Base-by-base conservation (phyloP, 2,797 vertebrate genomes). In the Acropternis orthonyx region DNA sequence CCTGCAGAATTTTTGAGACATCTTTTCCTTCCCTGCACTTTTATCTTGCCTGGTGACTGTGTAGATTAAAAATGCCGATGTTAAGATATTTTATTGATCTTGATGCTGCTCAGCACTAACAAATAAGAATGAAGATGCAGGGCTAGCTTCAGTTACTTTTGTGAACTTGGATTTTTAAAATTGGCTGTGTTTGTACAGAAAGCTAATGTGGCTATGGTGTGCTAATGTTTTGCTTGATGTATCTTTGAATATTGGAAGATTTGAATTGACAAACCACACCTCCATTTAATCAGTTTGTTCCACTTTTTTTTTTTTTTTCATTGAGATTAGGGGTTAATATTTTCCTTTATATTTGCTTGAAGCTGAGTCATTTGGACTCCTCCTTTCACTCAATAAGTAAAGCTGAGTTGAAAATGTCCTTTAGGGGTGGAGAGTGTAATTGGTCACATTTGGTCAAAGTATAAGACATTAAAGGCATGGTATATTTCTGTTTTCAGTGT, bases 361-460 rank as follows among this genome's bases (percentile, higher is more conserved):
- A 95, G 89, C 92, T 91, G 95, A 96, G 91, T 93, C 89, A 95
- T 85, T 92, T 94, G 79, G 44, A 36, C 55, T 93, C 72, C 91
- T 91, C 79, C 82, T 96, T 90, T 82, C 51, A 89, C 90, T 92
- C 77, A 91, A 1, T 91, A 88, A 84, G 71, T 90, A 83, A 78
- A 91, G 58, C 63, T 77, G 62, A 61, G 37, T 32, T 73, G 85
- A 91, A 91, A 79, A 92, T 87, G 89, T 92, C 71, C 73, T 95
- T 52, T 63, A 83, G 13, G 66, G 39, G 6, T 73, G 55, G 76
- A 30, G 23, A 69, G 27, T 32, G 12, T 69, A 84, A 72, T 46
- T 43, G 48, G 15, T 71, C 75, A 59, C 12, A 2, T 85, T 91
- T 93, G 91, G 61, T 52, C 14, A 11, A 75, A 59, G 26, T n/a